These are phyloP conservation scores for Gonioctena quinquepunctata DNA, from an alignment of 1,140 invertebrate species.

Conservation along the genomic window DNA sequence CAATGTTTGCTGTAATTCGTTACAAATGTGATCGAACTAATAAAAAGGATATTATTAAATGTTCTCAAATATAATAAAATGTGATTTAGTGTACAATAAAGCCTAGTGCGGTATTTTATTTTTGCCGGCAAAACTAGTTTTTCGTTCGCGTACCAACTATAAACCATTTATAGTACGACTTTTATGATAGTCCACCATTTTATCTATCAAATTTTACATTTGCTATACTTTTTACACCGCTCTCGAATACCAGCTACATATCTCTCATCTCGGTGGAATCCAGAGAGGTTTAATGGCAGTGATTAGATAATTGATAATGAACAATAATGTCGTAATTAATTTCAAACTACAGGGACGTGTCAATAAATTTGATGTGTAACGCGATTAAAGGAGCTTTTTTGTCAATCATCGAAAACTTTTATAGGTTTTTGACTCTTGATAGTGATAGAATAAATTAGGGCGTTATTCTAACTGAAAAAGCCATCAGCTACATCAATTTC, in stretches of 20 bases:
- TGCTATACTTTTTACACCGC: constrained; percentile 2
- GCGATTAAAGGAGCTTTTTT: too few relatives aligned
- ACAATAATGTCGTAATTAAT: constrained; percentile 4
- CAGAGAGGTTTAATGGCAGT: background rate
- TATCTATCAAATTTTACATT: constrained; percentile 17
- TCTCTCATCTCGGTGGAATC: background rate
- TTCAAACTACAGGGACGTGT: background rate
- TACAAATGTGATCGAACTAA: constrained; percentile 2
- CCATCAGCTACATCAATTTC: too few relatives aligned
- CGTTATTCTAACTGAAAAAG: too few relatives aligned
- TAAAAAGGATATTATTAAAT: constrained; percentile 12
- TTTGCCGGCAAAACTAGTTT: constrained; percentile 12
- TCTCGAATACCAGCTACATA: background rate
- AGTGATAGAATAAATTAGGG: too few relatives aligned
- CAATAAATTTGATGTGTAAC: too few relatives aligned
- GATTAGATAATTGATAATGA: constrained; percentile 16
- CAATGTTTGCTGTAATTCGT: constrained; percentile 2
- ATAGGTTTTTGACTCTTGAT: too few relatives aligned
- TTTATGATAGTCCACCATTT: constrained; percentile 17
- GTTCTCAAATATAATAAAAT: constrained; percentile 19
- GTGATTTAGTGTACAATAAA: constrained; percentile 17
- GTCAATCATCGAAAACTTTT: too few relatives aligned
- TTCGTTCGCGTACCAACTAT: constrained; percentile 6
- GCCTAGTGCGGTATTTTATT: constrained; percentile 12
- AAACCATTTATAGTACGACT: constrained; percentile 20